A percentile compares a stretch with the other conserved stretches of the same genome.
Conservation (phyloP, 2,888 invertebrate species). For the Epirrita christyi region DNA sequence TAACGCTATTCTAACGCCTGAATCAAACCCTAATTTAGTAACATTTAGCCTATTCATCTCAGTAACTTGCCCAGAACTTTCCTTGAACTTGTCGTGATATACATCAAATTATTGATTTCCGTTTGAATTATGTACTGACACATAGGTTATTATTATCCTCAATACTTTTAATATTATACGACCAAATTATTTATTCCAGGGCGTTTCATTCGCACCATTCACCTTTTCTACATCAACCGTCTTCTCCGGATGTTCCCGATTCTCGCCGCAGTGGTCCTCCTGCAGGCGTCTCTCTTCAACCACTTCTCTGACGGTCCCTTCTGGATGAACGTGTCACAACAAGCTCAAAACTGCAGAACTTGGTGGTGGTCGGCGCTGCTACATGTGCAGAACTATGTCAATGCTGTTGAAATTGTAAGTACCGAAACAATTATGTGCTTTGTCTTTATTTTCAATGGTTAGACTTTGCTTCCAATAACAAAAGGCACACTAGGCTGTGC, state of each 20-base stretch:
- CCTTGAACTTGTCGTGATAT: too few species aligned
- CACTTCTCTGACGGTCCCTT: conserved; percentile 59
- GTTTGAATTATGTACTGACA: neutral
- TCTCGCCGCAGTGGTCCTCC: conserved; percentile 52
- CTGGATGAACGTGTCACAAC: conserved; percentile 69
- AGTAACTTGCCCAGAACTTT: too few species aligned
- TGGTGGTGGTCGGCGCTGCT: conserved; percentile 80
- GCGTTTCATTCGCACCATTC: conserved; percentile 53
- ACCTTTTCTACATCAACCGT: conserved; percentile 58
- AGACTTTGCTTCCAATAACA: neutral
- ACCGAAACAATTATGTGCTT: neutral
- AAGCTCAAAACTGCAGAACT: conserved; percentile 58
- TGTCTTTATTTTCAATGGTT: neutral
- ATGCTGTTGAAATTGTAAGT: conserved; percentile 51
- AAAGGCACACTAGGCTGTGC: too few species aligned
- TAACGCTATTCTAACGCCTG: too few species aligned
- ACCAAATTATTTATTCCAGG: conserved; percentile 52
- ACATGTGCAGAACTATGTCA: conserved; percentile 79
- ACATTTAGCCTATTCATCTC: too few species aligned
- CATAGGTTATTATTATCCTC: too few species aligned
- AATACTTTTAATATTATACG: too few species aligned
- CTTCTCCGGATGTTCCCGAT: conserved; percentile 61
- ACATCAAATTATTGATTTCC: neutral
- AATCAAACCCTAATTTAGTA: too few species aligned
- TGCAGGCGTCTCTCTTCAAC: conserved; percentile 56